Percentiles rank a stretch among this genome's conserved stretches.
These are phyloP conservation scores for Nasua narica DNA, from an alignment of 2,797 vertebrate genomes.

Conservation along the genomic window DNA sequence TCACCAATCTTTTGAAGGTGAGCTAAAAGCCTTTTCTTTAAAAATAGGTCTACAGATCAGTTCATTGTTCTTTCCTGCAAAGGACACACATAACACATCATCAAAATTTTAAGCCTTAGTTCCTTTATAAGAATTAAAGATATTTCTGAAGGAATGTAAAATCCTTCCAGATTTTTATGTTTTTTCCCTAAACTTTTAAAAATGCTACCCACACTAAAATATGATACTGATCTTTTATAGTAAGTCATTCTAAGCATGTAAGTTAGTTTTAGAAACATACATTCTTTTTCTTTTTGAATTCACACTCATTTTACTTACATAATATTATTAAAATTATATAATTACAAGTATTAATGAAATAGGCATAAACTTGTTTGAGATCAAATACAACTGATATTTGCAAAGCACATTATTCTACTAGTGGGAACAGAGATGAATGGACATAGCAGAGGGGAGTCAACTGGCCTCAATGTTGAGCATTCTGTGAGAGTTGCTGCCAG, in stretches of 20 bases:
- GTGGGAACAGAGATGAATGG: not conserved
- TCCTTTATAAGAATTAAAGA: constrained; percentile 11
- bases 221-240: not conserved
- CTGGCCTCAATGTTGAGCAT: not conserved
- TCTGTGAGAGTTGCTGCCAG: not conserved
- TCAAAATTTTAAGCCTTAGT: not conserved
- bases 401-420: not conserved
- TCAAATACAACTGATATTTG: not conserved
- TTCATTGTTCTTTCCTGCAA: not conserved
- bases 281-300: not conserved
- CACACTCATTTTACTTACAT: not conserved
- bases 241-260: constrained; percentile 2
- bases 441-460: not conserved
- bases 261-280: constrained; percentile 23
- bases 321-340: not conserved
- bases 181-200: not conserved
- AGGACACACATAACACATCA: not conserved
- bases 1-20: not conserved
- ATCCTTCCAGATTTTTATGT: not conserved
- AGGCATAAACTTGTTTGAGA: not conserved
- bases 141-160: not conserved
- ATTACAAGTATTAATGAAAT: not conserved
- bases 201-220: not conserved
- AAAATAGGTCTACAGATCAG: not conserved
- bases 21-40: not conserved